Evolutionary conservation across 1,140 invertebrate species (phyloP).

Genomic region (Orius laevigatus): DNA sequence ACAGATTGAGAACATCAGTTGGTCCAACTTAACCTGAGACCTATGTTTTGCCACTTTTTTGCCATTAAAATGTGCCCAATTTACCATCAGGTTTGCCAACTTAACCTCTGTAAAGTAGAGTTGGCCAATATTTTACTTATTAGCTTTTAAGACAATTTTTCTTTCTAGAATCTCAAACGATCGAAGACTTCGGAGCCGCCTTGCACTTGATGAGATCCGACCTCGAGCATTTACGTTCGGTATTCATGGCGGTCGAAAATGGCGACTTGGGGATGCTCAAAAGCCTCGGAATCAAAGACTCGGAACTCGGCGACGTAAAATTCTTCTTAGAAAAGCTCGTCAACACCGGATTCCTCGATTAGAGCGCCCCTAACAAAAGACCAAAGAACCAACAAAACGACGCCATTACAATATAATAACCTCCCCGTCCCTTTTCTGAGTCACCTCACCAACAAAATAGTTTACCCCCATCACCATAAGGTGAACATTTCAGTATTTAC

Average conservation of each 20-base stretch:
- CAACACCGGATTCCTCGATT: slow-evolving; percentile 91
- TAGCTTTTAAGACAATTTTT: no score
- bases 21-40: no score
- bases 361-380: not conserved
- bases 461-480: no score
- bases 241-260: slow-evolving; percentile 93
- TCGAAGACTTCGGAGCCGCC: slow-evolving; percentile 80
- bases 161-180: slow-evolving; percentile 81
- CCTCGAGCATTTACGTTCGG: slow-evolving; percentile 77
- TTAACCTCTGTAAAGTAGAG: no score
- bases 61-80: no score
- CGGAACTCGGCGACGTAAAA: slow-evolving; percentile 89
- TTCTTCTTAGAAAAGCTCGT: slow-evolving; percentile 94
- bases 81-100: no score
- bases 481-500: no score
- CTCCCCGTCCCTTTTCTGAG: not conserved
- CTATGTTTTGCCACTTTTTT: no score
- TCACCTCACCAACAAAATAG: no score
- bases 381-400: not conserved
- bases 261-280: slow-evolving; percentile 87
- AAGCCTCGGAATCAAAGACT: slow-evolving; percentile 84
- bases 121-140: no score
- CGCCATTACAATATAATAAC: not conserved
- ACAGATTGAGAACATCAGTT: no score
- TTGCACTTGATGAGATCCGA: slow-evolving; percentile 73